These are phyloP conservation scores for Epinephelus moara DNA, from an alignment of 2,113 vertebrate genomes.

Conservation along the genomic window DNA sequence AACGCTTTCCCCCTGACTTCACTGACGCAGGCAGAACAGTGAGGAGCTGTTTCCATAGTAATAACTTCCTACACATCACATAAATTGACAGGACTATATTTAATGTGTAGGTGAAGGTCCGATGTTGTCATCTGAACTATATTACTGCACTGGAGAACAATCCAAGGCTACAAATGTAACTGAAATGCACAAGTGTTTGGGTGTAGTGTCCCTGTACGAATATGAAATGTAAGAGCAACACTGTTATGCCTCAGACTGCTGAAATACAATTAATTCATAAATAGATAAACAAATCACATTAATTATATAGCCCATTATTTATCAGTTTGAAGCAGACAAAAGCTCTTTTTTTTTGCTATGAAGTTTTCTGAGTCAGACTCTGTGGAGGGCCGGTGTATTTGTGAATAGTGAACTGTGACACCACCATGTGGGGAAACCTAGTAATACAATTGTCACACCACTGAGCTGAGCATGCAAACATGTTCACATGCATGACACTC, in stretches of 20 bases:
- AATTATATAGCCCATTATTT: no score
- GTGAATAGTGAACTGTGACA: constrained; percentile 13
- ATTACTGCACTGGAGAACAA: neutral
- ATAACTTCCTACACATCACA: constrained; percentile 43
- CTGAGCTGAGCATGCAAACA: neutral
- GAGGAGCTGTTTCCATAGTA: constrained; percentile 70
- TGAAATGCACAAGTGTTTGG: neutral
- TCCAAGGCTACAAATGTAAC: neutral
- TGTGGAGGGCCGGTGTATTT: neutral
- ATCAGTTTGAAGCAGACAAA: neutral
- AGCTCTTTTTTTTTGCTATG: neutral
- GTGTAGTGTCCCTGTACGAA: neutral
- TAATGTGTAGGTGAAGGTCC: neutral
- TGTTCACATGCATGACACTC: neutral
- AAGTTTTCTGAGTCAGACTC: neutral
- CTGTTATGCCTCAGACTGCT: neutral
- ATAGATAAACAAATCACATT: neutral
- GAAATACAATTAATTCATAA: neutral
- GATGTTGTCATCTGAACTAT: neutral
- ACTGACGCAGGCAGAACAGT: constrained; percentile 17
- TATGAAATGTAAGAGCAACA: no score
- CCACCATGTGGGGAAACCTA: constrained; percentile 55
- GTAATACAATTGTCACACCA: neutral
- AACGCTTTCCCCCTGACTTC: constrained; percentile 19
- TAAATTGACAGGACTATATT: constrained; percentile 21